These are phyloP conservation scores for Periphyllus acericola DNA, from an alignment of 2,888 invertebrate genomes.

Conservation along the genomic window DNA sequence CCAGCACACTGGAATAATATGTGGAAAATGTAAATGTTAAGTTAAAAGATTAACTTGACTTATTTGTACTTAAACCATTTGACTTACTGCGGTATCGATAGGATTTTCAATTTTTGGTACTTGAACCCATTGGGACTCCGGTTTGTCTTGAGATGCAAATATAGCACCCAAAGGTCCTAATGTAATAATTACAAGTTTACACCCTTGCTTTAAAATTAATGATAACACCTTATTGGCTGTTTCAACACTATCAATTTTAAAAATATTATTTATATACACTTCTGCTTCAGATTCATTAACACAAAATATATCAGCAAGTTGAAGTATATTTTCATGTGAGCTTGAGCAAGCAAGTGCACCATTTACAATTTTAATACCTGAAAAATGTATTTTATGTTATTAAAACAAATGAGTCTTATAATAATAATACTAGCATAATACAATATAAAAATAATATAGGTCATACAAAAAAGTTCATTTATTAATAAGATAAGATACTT, in stretches of 20 bases:
- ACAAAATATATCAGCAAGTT: conserved; percentile 83
- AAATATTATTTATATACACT: conserved; percentile 27
- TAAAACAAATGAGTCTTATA: neutral
- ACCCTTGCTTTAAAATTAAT: conserved; percentile 76
- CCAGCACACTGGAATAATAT: conserved; percentile 83
- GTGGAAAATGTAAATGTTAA: neutral
- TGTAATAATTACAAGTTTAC: conserved; percentile 84
- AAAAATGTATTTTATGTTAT: conserved; percentile 63
- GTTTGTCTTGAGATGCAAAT: conserved; percentile 69
- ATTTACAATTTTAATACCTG: conserved; percentile 85
- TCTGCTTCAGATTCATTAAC: conserved; percentile 88
- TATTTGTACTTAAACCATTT: neutral
- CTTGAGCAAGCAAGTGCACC: conserved; percentile 84
- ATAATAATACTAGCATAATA: no score
- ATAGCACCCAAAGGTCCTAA: conserved; percentile 85
- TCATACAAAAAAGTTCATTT: no score
- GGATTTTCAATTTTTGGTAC: conserved; percentile 67
- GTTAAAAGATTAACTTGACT: neutral
- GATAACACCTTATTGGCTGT: conserved; percentile 73
- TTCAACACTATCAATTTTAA: conserved; percentile 31
- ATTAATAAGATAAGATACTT: no score
- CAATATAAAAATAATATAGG: no score
- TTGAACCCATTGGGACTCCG: conserved; percentile 55
- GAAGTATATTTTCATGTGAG: conserved; percentile 74
- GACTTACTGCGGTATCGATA: conserved; percentile 86